Base-by-base conservation (phyloP, 2,113 vertebrate species). In the Pseudorectes ferrugineus region DNA sequence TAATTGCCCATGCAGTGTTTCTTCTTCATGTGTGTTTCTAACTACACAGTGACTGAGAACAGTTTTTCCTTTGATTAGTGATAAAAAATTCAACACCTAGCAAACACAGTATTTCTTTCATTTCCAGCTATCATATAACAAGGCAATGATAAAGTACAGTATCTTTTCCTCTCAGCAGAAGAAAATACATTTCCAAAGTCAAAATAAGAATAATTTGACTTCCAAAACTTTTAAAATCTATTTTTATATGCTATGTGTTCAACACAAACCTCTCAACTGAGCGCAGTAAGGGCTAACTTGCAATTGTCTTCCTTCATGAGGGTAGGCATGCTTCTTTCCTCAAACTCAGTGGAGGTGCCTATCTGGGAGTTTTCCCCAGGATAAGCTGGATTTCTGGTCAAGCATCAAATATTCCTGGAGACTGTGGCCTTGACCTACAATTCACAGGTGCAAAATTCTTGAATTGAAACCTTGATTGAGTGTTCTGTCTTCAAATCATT, bases 61-160 rank as follows among this genome's bases (percentile, higher is more conserved):
- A 18, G 12, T 87, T 78, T 85, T 79, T 46, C 66, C 20, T 89
- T 68, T 71, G 59, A 91, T 67, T 46, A 88, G 29, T 42, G 79
- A 93, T 95, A 92, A 95, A 97, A 97, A 92, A 87, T 92, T 94
- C 66, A 96, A 82, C 66, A 81, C 40, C 61, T 88, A 95, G 42
- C 22, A 82, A 93, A 85, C 20, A 65, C 43, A 33, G 51, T 71
- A 74, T 78, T 95, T 78, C 75, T 96, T 96, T 86, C 10, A 65
- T 91, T 97, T 95, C 91, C 82, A 94, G 33, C 33, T 76, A 94
- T 85, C 33, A 3, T 38, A 58, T 46, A 96, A 93, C 36, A 94
- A 94, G 51, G 46, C 62, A 88, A 73, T 57, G 48, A 91, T 73
- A 92, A 96, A 92, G n/a, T 38, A 74, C 2, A 5, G 26, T 57